A percentile compares a stretch with the other conserved stretches of the same genome.
These are phyloP conservation scores for Synergus laeviventris DNA, from an alignment of 2,888 invertebrate species.

Conservation along the genomic window DNA sequence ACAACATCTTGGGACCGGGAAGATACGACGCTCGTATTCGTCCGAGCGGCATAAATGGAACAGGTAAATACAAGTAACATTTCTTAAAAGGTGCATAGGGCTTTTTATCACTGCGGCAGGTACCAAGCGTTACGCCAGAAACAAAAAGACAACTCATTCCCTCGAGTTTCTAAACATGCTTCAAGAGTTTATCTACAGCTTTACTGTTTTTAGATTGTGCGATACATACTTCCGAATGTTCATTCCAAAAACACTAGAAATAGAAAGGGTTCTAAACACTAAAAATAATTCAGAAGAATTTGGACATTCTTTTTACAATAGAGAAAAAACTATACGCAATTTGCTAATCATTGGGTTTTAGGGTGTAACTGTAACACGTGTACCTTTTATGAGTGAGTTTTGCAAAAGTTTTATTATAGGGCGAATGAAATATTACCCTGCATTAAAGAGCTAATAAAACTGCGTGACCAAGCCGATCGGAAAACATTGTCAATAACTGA, in stretches of 20 bases:
- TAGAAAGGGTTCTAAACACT: too few relatives aligned
- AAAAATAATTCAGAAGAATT: too few relatives aligned
- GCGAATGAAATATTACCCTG: background rate
- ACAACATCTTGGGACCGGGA: conserved; percentile 93
- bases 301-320: background rate
- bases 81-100: conserved; percentile 48
- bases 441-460: background rate
- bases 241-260: too few relatives aligned
- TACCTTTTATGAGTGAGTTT: conserved; percentile 6
- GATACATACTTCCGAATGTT: background rate
- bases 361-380: background rate
- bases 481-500: conserved; percentile 8
- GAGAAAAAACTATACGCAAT: background rate
- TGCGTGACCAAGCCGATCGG: conserved; percentile 16
- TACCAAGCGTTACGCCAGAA: conserved; percentile 19
- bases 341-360: background rate
- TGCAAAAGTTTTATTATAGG: background rate
- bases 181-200: background rate
- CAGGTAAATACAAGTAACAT: conserved; percentile 82
- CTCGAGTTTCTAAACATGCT: conserved; percentile 29
- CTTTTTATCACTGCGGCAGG: conserved; percentile 48
- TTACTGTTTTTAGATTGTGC: background rate
- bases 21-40: conserved; percentile 95
- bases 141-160: conserved; percentile 11
- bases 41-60: conserved; percentile 95